Conservation (phyloP, 2,888 invertebrate species). For the Agonopterix arenella region DNA sequence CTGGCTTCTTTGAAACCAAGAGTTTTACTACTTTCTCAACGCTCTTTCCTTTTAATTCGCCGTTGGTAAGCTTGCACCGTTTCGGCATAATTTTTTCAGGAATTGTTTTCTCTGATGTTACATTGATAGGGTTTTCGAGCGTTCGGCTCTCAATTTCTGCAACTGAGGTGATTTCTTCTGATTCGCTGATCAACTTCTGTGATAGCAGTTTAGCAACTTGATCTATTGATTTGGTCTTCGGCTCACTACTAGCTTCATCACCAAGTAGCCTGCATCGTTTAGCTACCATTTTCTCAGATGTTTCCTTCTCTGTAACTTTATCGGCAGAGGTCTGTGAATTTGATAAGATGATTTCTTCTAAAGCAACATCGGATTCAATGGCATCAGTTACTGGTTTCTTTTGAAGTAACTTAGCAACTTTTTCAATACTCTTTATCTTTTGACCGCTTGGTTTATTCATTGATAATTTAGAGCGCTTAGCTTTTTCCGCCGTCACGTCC, state of each 20-base stretch:
- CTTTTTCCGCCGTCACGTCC: slow-evolving; percentile 1
- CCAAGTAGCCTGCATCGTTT: slow-evolving; percentile 9
- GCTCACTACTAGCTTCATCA: slow-evolving; percentile 19
- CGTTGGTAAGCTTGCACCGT: slow-evolving; percentile 43
- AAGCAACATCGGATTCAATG: slow-evolving; percentile 1
- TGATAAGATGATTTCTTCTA: slow-evolving; percentile 6
- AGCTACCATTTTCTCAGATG: not conserved
- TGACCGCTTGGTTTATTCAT: slow-evolving; percentile 8
- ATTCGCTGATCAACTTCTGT: slow-evolving; percentile 13
- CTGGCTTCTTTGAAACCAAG: slow-evolving; percentile 59
- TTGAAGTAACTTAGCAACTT: slow-evolving; percentile 7
- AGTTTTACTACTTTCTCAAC: slow-evolving; percentile 65
- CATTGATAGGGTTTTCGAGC: slow-evolving; percentile 1
- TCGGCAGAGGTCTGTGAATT: slow-evolving; percentile 4
- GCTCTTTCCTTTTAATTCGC: slow-evolving; percentile 53
- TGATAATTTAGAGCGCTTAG: slow-evolving; percentile 8
- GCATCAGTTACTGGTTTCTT: slow-evolving; percentile 9
- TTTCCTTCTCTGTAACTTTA: slow-evolving; percentile 3
- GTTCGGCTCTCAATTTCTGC: not conserved
- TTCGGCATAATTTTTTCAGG: slow-evolving; percentile 23
- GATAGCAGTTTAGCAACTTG: slow-evolving; percentile 27
- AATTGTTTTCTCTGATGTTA: slow-evolving; percentile 12
- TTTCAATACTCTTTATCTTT: slow-evolving; percentile 9
- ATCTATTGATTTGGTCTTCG: slow-evolving; percentile 22
- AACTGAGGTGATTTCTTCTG: not conserved